These are phyloP conservation scores for Willowsia nigromaculata DNA, from an alignment of 2,888 invertebrate genomes.

Conservation along the genomic window DNA sequence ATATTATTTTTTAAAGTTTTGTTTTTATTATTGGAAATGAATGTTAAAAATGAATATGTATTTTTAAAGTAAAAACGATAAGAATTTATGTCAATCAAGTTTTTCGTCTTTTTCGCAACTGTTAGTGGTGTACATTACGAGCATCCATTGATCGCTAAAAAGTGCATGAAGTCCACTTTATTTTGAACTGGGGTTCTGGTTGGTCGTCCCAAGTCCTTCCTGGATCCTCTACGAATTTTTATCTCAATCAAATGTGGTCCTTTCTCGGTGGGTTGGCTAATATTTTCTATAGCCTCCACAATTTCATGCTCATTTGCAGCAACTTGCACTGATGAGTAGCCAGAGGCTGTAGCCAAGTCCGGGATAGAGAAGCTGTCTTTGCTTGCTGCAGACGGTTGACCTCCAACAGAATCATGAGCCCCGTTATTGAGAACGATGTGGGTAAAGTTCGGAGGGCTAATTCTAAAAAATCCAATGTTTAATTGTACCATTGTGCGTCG, in stretches of 20 bases:
- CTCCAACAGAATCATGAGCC: conserved; percentile 81
- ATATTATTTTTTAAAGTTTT: no score
- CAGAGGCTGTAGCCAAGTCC: conserved; percentile 72
- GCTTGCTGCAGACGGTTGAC: conserved; percentile 80
- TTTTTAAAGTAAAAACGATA: not conserved
- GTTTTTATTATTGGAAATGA: conserved; percentile 6
- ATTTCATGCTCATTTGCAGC: conserved; percentile 80
- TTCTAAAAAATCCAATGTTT: no score
- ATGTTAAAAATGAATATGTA: not conserved
- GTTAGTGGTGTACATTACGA: not conserved
- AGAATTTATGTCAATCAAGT: not conserved
- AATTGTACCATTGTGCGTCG: no score
- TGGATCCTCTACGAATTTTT: conserved; percentile 80
- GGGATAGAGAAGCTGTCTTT: conserved; percentile 74
- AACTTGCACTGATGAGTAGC: conserved; percentile 77
- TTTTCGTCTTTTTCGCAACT: not conserved
- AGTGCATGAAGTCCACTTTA: conserved; percentile 81
- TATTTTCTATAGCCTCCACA: conserved; percentile 77
- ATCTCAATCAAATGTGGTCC: conserved; percentile 81
- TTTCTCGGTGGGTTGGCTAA: conserved; percentile 66
- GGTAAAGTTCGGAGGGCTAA: conserved; percentile 80
- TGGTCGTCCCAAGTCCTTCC: conserved; percentile 81
- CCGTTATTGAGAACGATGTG: conserved; percentile 81
- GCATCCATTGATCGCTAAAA: conserved; percentile 79
- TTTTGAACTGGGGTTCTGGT: conserved; percentile 81